Percentiles rank a stretch among this genome's conserved stretches.
Evolutionary conservation across 2,113 vertebrate species (phyloP).

Genomic region (Epinephelus moara): DNA sequence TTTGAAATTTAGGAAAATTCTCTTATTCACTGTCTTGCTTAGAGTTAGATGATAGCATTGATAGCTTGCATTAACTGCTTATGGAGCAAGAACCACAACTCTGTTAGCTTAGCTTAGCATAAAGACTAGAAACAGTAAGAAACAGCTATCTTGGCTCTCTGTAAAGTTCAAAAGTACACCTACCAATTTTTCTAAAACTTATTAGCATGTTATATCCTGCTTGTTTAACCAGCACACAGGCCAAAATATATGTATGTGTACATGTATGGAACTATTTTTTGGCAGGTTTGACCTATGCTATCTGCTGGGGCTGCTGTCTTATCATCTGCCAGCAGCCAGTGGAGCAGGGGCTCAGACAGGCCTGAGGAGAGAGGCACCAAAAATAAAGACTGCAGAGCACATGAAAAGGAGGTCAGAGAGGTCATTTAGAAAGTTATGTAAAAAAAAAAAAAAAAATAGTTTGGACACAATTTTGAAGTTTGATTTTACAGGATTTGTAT

Average conservation of each 20-base stretch:
- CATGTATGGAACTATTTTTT: neutral
- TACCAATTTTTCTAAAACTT: neutral
- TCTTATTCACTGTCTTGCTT: neutral
- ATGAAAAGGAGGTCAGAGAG: slow-evolving; percentile 10
- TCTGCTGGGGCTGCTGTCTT: slow-evolving; percentile 57
- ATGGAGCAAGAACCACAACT: neutral
- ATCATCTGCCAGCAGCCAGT: slow-evolving; percentile 71
- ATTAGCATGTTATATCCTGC: neutral
- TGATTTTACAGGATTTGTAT: neutral
- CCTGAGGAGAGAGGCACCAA: slow-evolving; percentile 40
- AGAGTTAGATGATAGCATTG: neutral
- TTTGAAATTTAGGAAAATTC: neutral
- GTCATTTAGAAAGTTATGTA: neutral
- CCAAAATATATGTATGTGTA: too few species aligned
- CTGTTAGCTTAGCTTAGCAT: neutral
- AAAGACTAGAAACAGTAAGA: neutral
- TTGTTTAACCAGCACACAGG: neutral
- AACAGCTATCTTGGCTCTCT: neutral
- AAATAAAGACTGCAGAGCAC: slow-evolving; percentile 36
- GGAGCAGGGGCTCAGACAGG: slow-evolving; percentile 24
- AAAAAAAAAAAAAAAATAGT: neutral
- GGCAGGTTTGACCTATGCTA: slow-evolving; percentile 23
- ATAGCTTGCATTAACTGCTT: neutral
- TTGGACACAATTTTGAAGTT: neutral
- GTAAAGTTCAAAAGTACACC: neutral